Base-by-base conservation (phyloP, 2,888 invertebrate species). In the Andrena chrysosceles region DNA sequence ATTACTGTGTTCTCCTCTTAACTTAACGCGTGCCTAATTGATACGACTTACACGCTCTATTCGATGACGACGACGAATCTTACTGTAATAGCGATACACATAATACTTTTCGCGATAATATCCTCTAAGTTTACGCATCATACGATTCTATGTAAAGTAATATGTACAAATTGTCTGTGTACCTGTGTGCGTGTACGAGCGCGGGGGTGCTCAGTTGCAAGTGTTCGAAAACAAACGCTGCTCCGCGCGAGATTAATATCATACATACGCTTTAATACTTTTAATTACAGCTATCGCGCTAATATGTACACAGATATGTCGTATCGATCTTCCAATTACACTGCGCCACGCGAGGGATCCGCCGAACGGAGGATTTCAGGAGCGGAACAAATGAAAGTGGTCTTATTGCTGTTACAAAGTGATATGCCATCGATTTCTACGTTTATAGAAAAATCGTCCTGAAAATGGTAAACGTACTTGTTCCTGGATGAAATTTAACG, bases 1-100 rank as follows among this genome's bases (percentile, higher is more conserved):
- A 89, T 91, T 88, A 89, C 76, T 87, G 85, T 89, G 86, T 68
- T 78, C 85, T 88, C 86, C 76, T 78, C 81, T 87, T 77, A 89
- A 87, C 69, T 75, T 84, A 86, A 83, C 73, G 75, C 68, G 71
- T 83, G 77, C 78, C 69, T 83, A 86, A 86, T 85, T 83, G 83
- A 72, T 69, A 81, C 77, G 75, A 80, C 64, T 62, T 72, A 67
- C 67, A 75, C 71, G 62, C 67, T 69, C 59, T 73, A 83, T 52
- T 78, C 83, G 82, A 87, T 77, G 85, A 87, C 75, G 86, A 87
- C 80, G 83, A 87, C 74, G 83, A 81, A 83, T 80, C 76, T 69
- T 86, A 78, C 26, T 56, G 49, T 56, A 54, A 20, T 77, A 86
- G 71, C 71, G 59, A 69, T 81, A 79, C 64, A 81, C 48, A 70